Base-by-base conservation (phyloP, 2,797 vertebrate species). In the Enteromius argenteus region DNA sequence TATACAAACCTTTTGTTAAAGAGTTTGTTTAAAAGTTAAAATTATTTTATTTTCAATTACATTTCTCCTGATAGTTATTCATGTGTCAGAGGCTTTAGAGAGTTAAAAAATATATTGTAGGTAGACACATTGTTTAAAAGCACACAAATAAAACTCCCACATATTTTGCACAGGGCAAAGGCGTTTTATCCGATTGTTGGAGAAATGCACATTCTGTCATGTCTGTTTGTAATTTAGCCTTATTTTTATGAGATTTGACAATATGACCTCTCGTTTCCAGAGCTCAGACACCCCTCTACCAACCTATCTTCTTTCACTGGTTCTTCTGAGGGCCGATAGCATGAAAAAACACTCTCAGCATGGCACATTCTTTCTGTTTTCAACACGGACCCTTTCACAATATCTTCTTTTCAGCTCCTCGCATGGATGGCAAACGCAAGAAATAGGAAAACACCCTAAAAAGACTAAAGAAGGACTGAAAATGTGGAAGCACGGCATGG, bases 231-330 rank as follows among this genome's bases (percentile, higher is more conserved):
- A 72, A 64, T 79, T 72, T 46, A 46, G 64, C 51, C 17, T 51
- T 79, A 62, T 60, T 72, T 71, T 71, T 84, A 78, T 64, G 66
- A 78, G 83, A 79, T 72, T 73, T 62, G 75, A 79, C 83, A 79
- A 39, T 14, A 62, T 84, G 82, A 77, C 83, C 84, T 51, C 84
- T 58, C 32, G 23, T 80, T 74, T 58, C 35, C 51, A 71, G 66
- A 44, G 21, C 49, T 79, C 66, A 62, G 60, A 35, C 75, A 69
- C 83, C 89, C 87, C 87, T 86, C 77, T 82, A 72, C 84, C 35
- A 86, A 85, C 79, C 23, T 42, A 58, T 72, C 83, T 80, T 81
- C 88, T 79, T 32, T 87, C 88, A 35, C 87, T 85, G 62, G 86
- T 81, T 58, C 0, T 0, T 46, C 53, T 39, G 73, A 56, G 84